phyloP scores from a whole-genome alignment of 2,888 invertebrate genomes.

The Junonia oenone region DNA sequence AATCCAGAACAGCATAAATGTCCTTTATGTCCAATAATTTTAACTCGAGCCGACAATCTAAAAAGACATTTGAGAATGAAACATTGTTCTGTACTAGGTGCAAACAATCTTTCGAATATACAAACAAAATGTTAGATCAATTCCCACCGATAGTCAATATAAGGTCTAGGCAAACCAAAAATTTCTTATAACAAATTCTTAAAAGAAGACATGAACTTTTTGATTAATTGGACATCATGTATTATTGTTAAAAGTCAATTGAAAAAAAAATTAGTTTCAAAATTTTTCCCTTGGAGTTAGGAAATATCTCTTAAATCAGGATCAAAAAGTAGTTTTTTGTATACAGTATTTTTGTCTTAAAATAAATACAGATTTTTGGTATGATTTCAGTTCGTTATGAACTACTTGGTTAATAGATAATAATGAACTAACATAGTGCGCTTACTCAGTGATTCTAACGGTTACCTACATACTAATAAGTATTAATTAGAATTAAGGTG shows the following conservation, averaged over 20 bases:
- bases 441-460: constrained; percentile 52
- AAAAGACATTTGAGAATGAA: constrained; percentile 83
- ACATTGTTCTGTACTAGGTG: constrained; percentile 67
- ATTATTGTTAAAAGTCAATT: too few species aligned
- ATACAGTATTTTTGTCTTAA: neutral
- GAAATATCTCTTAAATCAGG: too few species aligned
- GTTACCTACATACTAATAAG: constrained; percentile 35
- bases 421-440: constrained; percentile 27
- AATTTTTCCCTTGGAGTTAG: too few species aligned
- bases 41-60: constrained; percentile 83
- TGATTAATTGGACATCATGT: too few species aligned
- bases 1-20: constrained; percentile 82
- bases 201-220: too few species aligned
- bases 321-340: neutral
- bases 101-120: constrained; percentile 62
- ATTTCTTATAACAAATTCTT: too few species aligned
- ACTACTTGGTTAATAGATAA: constrained; percentile 2
- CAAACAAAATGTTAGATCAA: constrained; percentile 49
- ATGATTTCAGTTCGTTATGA: neutral
- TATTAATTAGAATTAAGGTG: constrained; percentile 73
- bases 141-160: constrained; percentile 30
- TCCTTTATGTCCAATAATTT: constrained; percentile 80
- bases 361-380: neutral
- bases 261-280: too few species aligned
- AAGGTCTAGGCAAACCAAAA: constrained; percentile 28